Percentiles rank a stretch among this genome's conserved stretches.
These are phyloP conservation scores for Cervus canadensis DNA, from an alignment of 2,113 vertebrate species.

Conservation along the genomic window DNA sequence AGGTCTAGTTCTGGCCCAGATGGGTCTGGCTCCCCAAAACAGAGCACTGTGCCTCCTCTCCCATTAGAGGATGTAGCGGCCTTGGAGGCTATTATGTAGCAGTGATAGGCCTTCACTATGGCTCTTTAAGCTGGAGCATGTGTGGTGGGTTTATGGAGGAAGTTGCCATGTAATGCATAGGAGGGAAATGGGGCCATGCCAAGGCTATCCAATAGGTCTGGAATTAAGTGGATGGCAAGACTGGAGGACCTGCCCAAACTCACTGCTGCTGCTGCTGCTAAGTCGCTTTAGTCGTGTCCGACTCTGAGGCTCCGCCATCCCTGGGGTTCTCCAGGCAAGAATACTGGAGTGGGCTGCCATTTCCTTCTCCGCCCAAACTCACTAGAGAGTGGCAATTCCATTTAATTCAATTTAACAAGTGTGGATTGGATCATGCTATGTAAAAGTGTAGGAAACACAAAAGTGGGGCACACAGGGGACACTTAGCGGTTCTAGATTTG, in stretches of 20 bases:
- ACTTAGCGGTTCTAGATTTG: background rate
- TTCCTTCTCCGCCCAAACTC: background rate
- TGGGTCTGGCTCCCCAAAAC: background rate
- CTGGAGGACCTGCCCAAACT: background rate
- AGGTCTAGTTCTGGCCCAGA: background rate
- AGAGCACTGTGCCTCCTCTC: constrained; percentile 35
- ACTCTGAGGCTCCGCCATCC: too few species aligned
- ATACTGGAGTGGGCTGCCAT: too few species aligned
- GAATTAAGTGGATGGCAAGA: background rate
- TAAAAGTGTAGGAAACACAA: background rate
- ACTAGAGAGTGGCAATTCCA: background rate
- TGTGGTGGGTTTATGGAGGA: background rate
- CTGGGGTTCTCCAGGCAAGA: too few species aligned
- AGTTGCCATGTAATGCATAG: background rate
- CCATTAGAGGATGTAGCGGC: background rate
- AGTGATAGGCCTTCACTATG: background rate
- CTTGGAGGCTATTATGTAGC: background rate
- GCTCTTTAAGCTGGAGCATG: background rate
- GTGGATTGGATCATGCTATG: background rate
- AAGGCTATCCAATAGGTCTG: background rate
- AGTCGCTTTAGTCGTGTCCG: too few species aligned
- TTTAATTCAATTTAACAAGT: background rate
- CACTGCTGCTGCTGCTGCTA: background rate
- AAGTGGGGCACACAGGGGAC: background rate
- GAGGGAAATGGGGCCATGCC: background rate